Percentiles rank a stretch among this genome's conserved stretches.
Conservation (phyloP, 2,113 vertebrate genomes). For the Atrichornis clamosus region DNA sequence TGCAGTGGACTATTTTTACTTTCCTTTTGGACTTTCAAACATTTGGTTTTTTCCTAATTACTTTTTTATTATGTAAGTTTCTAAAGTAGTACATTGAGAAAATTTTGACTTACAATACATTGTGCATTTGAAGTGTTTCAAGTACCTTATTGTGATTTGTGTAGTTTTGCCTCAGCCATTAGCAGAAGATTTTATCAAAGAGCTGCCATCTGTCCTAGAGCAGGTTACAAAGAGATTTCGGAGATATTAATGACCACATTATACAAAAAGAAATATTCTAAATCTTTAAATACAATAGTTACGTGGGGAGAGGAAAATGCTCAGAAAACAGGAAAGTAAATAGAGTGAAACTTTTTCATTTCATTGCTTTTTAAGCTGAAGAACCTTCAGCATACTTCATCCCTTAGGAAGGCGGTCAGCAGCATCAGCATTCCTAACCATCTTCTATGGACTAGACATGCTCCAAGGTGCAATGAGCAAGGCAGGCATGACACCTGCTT, state of each 20-base stretch:
- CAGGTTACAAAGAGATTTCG: constrained; percentile 21
- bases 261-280: not conserved
- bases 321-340: not conserved
- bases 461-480: not conserved
- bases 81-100: not conserved
- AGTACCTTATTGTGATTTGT: not conserved
- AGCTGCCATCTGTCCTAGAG: constrained; percentile 9
- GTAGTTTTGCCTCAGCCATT: constrained; percentile 6
- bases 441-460: not conserved
- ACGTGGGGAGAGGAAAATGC: not conserved
- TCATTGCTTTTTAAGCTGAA: not conserved
- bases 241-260: constrained; percentile 1
- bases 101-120: not conserved
- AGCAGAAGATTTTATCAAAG: constrained; percentile 4
- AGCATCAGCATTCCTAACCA: not conserved
- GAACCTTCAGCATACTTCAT: not conserved
- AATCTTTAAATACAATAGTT: not conserved
- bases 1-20: not conserved
- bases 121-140: not conserved
- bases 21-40: not conserved
- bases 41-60: not conserved
- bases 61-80: not conserved
- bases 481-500: not conserved
- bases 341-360: not conserved
- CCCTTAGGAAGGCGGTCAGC: not conserved